These are phyloP conservation scores for Nyctibius grandis DNA, from an alignment of 2,797 vertebrate species.

Conservation along the genomic window DNA sequence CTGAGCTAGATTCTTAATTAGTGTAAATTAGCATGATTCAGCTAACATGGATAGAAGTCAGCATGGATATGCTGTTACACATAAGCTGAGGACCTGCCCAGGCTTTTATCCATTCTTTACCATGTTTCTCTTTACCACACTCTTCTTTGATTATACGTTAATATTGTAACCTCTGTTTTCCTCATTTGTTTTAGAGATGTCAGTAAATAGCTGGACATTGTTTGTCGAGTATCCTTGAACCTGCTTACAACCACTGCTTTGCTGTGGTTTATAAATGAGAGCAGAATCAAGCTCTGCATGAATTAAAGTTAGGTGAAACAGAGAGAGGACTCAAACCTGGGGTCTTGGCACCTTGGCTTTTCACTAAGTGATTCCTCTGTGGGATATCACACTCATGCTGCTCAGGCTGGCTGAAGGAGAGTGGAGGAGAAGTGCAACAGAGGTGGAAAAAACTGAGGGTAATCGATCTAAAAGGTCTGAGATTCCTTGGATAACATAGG, in stretches of 20 bases:
- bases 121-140: neutral
- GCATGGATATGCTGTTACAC: neutral
- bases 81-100: neutral
- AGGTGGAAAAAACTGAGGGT: neutral
- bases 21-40: neutral
- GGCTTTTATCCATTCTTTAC: neutral
- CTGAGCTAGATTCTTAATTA: neutral
- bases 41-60: neutral
- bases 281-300: neutral
- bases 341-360: neutral
- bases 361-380: neutral
- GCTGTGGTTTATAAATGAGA: neutral
- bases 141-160: neutral
- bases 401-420: neutral
- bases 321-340: neutral
- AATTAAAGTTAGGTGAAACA: neutral
- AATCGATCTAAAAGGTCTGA: neutral
- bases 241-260: neutral
- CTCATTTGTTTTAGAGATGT: neutral
- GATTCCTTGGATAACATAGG: neutral
- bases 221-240: neutral
- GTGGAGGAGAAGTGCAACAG: neutral
- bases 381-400: fast-evolving
- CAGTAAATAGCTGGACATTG: neutral
- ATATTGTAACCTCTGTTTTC: neutral